phyloP scores from a whole-genome alignment of 2,113 vertebrate species.

The Ophiodon elongatus region DNA sequence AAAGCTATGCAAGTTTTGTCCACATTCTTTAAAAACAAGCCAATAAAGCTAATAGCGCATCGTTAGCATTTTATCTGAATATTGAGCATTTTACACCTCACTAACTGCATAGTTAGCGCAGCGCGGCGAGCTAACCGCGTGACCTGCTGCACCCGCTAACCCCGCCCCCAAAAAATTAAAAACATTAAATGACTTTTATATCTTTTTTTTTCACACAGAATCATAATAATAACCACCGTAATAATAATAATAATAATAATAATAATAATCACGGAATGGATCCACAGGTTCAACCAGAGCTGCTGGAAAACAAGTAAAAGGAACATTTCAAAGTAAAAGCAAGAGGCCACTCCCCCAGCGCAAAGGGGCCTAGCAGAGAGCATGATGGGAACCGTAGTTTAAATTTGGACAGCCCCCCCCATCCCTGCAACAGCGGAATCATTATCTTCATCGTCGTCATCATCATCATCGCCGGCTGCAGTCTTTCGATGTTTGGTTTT shows the following conservation, averaged over 20 bases:
- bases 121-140: constrained; percentile 39
- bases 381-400: constrained; percentile 71
- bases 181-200: constrained; percentile 63
- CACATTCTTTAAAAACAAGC: not conserved
- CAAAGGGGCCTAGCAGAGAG: constrained; percentile 63
- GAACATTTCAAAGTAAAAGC: constrained; percentile 46
- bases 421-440: constrained; percentile 46
- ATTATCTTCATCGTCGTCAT: constrained; percentile 41
- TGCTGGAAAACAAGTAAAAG: constrained; percentile 28
- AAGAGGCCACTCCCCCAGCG: constrained; percentile 52
- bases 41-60: too few species aligned
- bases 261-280: constrained; percentile 64
- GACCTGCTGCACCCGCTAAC: constrained; percentile 39
- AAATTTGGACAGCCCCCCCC: constrained; percentile 39
- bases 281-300: constrained; percentile 72
- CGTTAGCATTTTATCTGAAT: constrained; percentile 12
- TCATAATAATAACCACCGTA: constrained; percentile 67
- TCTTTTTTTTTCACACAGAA: constrained; percentile 70
- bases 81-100: too few species aligned
- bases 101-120: not conserved
- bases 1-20: not conserved
- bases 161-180: constrained; percentile 32
- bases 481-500: constrained; percentile 64
- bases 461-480: constrained; percentile 19
- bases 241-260: constrained; percentile 70